Conservation (phyloP, 2,888 invertebrate species). For the Tipula unca region DNA sequence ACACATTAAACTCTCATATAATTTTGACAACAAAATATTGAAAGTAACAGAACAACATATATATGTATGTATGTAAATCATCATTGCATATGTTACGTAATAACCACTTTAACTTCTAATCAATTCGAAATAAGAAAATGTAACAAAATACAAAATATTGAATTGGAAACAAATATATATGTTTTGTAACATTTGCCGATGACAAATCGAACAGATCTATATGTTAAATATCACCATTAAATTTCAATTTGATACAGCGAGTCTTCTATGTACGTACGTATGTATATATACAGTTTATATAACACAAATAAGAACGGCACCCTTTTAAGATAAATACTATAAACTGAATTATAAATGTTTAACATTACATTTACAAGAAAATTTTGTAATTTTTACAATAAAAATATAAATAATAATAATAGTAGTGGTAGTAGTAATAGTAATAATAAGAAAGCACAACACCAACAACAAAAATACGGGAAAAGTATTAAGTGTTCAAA, state of each 20-base stretch:
- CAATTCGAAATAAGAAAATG: slow-evolving; percentile 14
- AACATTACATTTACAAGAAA: neutral
- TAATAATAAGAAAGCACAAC: neutral
- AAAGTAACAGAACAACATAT: neutral
- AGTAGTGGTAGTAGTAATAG: neutral
- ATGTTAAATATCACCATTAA: neutral
- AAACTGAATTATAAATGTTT: neutral
- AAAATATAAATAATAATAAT: neutral
- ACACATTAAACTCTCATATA: neutral
- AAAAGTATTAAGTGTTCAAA: neutral
- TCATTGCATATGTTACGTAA: neutral
- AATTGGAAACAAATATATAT: slow-evolving; percentile 2
- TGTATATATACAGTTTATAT: neutral
- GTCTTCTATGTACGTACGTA: neutral
- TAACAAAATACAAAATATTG: neutral
- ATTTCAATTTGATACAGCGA: neutral
- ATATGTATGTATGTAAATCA: neutral
- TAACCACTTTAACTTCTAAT: neutral
- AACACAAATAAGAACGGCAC: neutral
- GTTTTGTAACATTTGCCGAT: neutral
- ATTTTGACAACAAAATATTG: neutral
- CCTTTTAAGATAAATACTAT: neutral
- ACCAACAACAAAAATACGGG: neutral
- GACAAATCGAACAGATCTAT: neutral
- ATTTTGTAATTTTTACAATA: neutral